phyloP scores from a whole-genome alignment of 92 coral and sea anemone genomes.

The Galaxea fascicularis region DNA sequence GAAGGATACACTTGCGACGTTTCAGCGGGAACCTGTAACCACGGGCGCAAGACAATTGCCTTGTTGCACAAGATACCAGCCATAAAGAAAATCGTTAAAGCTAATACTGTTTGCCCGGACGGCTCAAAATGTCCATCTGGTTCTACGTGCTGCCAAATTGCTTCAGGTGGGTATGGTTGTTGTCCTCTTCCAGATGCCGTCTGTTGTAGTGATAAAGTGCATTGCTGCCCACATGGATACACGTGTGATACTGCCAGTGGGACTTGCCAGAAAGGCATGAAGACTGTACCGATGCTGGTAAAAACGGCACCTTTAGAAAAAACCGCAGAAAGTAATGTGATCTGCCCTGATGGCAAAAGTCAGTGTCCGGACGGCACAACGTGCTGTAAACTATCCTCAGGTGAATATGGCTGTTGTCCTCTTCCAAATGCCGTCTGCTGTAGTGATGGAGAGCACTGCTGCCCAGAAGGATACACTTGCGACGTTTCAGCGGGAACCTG shows the following conservation, averaged over 20 bases:
- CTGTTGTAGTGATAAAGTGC: constrained; percentile 73
- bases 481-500: not conserved
- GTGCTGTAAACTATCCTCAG: constrained; percentile 73
- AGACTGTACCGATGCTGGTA: not conserved
- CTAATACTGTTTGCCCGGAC: constrained; percentile 49
- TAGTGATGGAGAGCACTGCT: constrained; percentile 65
- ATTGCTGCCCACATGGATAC: constrained; percentile 78
- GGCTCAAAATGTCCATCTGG: constrained; percentile 68
- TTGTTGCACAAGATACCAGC: too few species aligned
- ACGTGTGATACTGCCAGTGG: constrained; percentile 59
- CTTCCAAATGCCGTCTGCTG: constrained; percentile 79
- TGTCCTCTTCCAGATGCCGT: constrained; percentile 78
- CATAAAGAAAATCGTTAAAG: too few species aligned
- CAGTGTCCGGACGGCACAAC: constrained; percentile 77
- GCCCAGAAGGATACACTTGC: constrained; percentile 59
- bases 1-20: constrained; percentile 66
- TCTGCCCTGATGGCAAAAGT: constrained; percentile 63
- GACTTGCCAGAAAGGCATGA: constrained; percentile 38
- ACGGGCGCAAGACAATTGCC: too few species aligned
- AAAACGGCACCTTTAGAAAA: not conserved
- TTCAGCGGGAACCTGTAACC: too few species aligned
- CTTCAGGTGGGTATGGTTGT: constrained; percentile 75
- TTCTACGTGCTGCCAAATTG: constrained; percentile 66
- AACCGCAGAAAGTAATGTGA: not conserved
- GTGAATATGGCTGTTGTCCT: constrained; percentile 82